Evolutionary conservation across 2,113 vertebrate species (phyloP).

Genomic region (Pitta sordida): DNA sequence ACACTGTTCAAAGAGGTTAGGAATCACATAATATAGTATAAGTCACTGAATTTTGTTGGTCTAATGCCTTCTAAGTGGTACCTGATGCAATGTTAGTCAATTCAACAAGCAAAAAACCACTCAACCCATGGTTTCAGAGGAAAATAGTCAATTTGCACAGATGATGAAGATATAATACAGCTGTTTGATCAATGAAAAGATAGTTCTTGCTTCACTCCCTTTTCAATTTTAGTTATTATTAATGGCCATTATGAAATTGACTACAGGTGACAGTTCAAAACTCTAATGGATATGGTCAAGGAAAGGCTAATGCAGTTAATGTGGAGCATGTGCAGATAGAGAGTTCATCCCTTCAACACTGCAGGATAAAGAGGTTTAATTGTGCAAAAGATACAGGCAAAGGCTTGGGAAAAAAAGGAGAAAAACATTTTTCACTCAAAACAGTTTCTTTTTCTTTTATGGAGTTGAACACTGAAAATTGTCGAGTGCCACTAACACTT

Average conservation of each 20-base stretch:
- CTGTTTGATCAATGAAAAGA: not conserved
- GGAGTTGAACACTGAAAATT: not conserved
- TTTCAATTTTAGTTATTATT: not conserved
- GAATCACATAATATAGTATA: not conserved
- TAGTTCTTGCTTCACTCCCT: not conserved
- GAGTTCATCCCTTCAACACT: not conserved
- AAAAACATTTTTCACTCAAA: not conserved
- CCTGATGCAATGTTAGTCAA: not conserved
- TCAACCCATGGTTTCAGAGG: accelerated
- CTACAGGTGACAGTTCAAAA: not conserved
- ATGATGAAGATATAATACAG: not conserved
- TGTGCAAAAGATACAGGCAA: not conserved
- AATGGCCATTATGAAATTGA: not conserved
- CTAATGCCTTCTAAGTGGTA: not conserved
- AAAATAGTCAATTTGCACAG: not conserved
- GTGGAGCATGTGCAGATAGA: not conserved
- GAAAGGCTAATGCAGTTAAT: not conserved
- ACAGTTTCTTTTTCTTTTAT: not conserved
- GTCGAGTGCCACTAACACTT: not conserved
- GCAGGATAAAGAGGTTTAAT: not conserved
- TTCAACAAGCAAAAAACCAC: not conserved
- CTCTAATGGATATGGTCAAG: not conserved
- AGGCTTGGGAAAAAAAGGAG: not conserved
- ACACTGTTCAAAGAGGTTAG: not conserved
- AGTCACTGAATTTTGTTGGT: not conserved